Base-by-base conservation (phyloP, 2,888 invertebrate genomes). In the Leistus spinibarbis region DNA sequence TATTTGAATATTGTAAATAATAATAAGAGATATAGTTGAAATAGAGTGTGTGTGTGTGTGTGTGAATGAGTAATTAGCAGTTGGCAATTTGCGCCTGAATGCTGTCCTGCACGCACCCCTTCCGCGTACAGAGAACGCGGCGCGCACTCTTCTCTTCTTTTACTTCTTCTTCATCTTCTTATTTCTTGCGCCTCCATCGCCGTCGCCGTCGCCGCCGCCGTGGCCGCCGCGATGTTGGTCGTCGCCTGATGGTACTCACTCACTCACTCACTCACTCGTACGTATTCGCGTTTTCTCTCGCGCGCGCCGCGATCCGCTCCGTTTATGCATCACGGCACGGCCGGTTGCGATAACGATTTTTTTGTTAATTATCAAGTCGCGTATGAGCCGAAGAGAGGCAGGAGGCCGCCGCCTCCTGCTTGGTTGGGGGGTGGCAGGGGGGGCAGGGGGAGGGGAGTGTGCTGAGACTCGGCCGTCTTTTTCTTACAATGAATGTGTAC, bases 321-420 rank as follows among this genome's bases (percentile, higher is more conserved):
- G 84, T 83, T 85, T 85, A 85, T 84, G 85, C 83, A 82, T 82
- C 81, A 81, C 80, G 80, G 82, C 83, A 85, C 85, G 85, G 84
- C 83, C 83, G 84, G 82, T 83, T 85, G 85, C 85, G 85, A 85
- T 85, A 85, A 85, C 85, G 85, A 85, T 85, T 85, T 85, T 85
- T 85, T 85, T 85, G 85, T 85, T 85, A 85, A 85, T 85, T 85
- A 85, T 85, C 85, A 85, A 85, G 84, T 85, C 85, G 85, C 85
- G 85, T 85, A 85, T 85, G 85, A 84, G 84, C 81, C 81, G 86
- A 86, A 86, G 83, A 69, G 72, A 63, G 63, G 54, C 56, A 54
- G 54, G 54, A n/a, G 40, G 40, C 40, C 40, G 13, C 40, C 40
- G 7, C 40, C 40, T 40, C 40, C 7, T 40, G 7, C 40, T 60